Conservation (phyloP, 2,888 invertebrate species). For the Chaitophorus viminalis region DNA sequence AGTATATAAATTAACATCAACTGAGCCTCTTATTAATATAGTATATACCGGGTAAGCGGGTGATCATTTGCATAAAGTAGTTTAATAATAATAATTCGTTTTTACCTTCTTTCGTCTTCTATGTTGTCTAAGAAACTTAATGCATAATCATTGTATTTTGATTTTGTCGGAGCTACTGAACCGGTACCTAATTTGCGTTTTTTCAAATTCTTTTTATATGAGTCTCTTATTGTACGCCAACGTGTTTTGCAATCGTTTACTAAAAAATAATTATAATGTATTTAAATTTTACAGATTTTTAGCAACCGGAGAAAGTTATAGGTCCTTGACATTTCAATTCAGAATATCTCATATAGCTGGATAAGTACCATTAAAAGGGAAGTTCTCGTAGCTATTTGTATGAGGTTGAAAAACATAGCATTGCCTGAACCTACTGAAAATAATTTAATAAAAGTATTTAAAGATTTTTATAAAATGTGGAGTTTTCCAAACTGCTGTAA, state of each 20-base stretch:
- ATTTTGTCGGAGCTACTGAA: background rate
- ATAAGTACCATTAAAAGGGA: background rate
- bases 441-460: background rate
- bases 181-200: slow-evolving; percentile 21
- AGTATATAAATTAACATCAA: no score
- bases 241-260: slow-evolving; percentile 17
- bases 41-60: no score
- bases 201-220: slow-evolving; percentile 21
- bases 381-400: background rate
- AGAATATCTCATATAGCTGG: slow-evolving; percentile 2
- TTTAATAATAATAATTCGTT: no score
- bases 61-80: background rate
- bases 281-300: slow-evolving; percentile 1
- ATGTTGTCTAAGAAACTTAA: slow-evolving; percentile 28
- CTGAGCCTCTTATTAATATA: no score
- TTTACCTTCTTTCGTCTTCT: no score
- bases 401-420: background rate
- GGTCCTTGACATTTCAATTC: background rate
- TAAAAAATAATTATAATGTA: background rate
- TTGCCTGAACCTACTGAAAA: slow-evolving; percentile 11
- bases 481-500: background rate
- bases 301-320: slow-evolving; percentile 2
- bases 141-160: slow-evolving; percentile 9
- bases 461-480: background rate
- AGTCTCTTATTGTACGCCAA: slow-evolving; percentile 9